These are phyloP conservation scores for Hyperoplus lanceolatus DNA, from an alignment of 2,797 vertebrate genomes.

Conservation along the genomic window DNA sequence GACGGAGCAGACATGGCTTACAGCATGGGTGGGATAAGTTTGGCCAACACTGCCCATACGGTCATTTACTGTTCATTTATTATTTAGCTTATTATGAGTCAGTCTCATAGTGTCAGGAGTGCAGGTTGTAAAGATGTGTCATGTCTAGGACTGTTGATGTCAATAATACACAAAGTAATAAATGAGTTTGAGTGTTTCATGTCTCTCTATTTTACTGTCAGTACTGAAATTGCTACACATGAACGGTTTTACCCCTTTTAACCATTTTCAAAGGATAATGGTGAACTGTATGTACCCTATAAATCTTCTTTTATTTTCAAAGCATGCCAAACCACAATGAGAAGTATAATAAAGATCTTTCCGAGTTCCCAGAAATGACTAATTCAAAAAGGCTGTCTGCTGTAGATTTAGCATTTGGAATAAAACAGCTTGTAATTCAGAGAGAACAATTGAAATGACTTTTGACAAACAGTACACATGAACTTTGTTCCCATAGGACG, in stretches of 20 bases:
- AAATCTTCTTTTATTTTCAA: neutral
- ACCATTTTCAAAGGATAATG: neutral
- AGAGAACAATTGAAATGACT: conserved; percentile 16
- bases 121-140: too few species aligned
- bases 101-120: neutral
- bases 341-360: conserved; percentile 41
- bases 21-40: neutral
- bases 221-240: neutral
- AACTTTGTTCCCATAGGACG: conserved; percentile 30
- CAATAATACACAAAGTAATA: neutral
- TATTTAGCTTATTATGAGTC: neutral
- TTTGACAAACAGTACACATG: conserved; percentile 28
- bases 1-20: too few species aligned
- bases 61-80: neutral
- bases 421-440: conserved; percentile 28
- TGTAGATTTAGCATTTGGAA: conserved; percentile 32
- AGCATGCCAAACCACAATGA: conserved; percentile 39
- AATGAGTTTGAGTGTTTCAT: neutral
- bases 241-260: neutral
- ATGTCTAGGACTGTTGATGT: neutral
- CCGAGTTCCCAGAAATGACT: conserved; percentile 48
- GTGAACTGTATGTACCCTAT: conserved; percentile 22
- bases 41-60: neutral
- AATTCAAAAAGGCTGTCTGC: conserved; percentile 30
- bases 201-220: neutral